Evolutionary conservation across 1,140 invertebrate genomes (phyloP), one percentile per base, ranked within the genome.

Genomic region (Whitmania pigra): DNA sequence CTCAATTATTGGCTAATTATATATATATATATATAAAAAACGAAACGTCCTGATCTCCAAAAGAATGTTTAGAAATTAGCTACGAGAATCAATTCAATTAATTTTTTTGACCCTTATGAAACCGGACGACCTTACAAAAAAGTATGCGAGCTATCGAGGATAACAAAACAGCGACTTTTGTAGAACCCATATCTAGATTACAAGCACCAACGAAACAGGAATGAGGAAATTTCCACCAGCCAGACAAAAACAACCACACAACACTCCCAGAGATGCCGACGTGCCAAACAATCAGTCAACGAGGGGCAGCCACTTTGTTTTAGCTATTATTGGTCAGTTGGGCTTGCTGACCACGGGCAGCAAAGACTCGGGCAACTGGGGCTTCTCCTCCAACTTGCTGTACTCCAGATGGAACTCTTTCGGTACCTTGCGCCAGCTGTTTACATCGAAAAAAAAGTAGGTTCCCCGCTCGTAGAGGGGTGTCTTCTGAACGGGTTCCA

Each of bases 381-480:
- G 92, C 80, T 90, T 87, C 74, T 90, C 91, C 83, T 97, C 94
- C 81, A 98, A 86, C 85, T 97, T 96, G 83, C 92, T 92, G 85
- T 97, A 96, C 83, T 97, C 94, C 82, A 97, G 86, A 85, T 93
- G 89, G 85, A 97, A 95, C 84, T 97, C 93, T 84, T 95, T 97
- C 76, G 91, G 88, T 25, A 85, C 90, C 86, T 93, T 95, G 80
- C 92, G 88, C 93, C 93, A 97, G 83, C 90, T 93, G 18, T 80
- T 89, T 78, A 92, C 91, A 86, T 99, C 96, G 83, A 98, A 99
- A 83, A 95, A 96, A 85, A 94, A 97, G 85, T 98, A 99, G 76
- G 93, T 97, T 83, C 95, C 94, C 78, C 93, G 87, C 85, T 98
- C 95, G 84, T 94, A 97, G 75, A 90, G 92, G 75, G 87, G 87